Base-by-base conservation (phyloP, 2,797 vertebrate genomes). In the Amniataba percoides region DNA sequence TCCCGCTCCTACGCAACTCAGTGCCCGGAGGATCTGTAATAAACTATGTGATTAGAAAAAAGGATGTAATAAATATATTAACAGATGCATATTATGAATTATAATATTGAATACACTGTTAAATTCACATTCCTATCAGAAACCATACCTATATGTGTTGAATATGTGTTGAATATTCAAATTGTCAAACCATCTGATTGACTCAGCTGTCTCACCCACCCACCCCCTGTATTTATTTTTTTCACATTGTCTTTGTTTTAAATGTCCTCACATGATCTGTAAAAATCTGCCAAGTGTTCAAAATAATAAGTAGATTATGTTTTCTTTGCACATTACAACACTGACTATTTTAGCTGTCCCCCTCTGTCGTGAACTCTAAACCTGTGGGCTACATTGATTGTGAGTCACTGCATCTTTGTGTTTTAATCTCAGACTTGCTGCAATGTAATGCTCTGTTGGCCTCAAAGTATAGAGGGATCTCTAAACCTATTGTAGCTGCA, bases 1-100 rank as follows among this genome's bases (percentile, higher is more conserved):
- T 70, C 84, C 80, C 19, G n/a, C 84, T 78, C 80, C 82, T 74
- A 62, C 80, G 77, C 78, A 82, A 63, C 62, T 82, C 77, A 68
- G 66, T 9, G 52, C 77, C 71, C 86, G 88, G 86, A 84, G 83
- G 83, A 77, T 88, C 86, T 92, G 73, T 89, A 91, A 92, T 87
- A 80, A 89, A 86, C 83, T 87, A 82, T 87, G 88, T 92, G 85
- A 92, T 93, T 93, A 92, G 88, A 92, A 83, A 88, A 88, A 82
- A 88, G 82, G 84, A 89, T 90, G 77, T 92, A 90, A 88, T 88
- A 83, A 84, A 85, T 90, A 86, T 94, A 93, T 91, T 87, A 94
- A 92, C 84, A 93, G 83, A 94, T 83, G 77, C 88, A 87, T 93
- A 94, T 89, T 88, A 89, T 87, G 85, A 76, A 85, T 86, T 90